Evolutionary conservation across 2,113 vertebrate species (phyloP).

Genomic region (Vulpes lagopus): DNA sequence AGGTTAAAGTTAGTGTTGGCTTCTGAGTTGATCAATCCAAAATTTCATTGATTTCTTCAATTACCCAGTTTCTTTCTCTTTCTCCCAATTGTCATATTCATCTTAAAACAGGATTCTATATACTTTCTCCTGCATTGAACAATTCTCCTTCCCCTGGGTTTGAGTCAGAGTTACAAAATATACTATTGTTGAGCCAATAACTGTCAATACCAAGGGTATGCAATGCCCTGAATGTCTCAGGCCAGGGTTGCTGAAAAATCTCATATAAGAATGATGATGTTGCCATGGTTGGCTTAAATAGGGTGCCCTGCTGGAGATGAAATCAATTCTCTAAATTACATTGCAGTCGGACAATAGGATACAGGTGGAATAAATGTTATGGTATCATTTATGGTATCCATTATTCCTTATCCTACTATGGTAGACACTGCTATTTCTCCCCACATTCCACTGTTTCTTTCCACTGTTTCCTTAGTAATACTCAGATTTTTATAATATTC

Average conservation of each 20-base stretch:
- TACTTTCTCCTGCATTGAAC: neutral
- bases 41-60: neutral
- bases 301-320: neutral
- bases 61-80: neutral
- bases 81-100: neutral
- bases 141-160: neutral
- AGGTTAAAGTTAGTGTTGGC: neutral
- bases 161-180: neutral
- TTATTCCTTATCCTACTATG: neutral
- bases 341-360: neutral
- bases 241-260: neutral
- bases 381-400: neutral
- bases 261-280: neutral
- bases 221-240: neutral
- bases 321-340: neutral
- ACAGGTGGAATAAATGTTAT: neutral
- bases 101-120: neutral
- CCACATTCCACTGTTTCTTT: neutral
- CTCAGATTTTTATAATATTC: neutral
- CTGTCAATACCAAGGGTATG: neutral
- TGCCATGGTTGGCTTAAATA: neutral
- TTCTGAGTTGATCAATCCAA: neutral
- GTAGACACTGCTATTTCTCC: neutral
- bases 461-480: neutral
- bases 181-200: neutral